A percentile compares a stretch with the other conserved stretches of the same genome.
Conservation (phyloP, 1,140 invertebrate genomes). For the Drosophila arizonae region DNA sequence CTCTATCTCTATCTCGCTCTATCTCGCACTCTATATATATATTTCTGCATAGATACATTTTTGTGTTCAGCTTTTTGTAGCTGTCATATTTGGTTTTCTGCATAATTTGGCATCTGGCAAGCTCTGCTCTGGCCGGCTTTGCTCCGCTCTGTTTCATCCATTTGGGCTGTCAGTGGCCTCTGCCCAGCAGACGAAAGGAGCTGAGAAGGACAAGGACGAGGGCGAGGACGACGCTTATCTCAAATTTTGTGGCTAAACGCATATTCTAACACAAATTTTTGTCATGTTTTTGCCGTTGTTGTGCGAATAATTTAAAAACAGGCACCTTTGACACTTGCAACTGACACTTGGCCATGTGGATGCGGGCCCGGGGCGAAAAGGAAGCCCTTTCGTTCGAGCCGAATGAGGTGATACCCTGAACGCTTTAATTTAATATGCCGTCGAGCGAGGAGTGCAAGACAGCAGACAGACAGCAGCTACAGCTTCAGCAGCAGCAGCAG, state of each 20-base stretch:
- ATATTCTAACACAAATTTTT: constrained; percentile 75
- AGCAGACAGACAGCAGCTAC: constrained; percentile 13
- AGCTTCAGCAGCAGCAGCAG: constrained; percentile 7
- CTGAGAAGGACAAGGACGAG: neutral
- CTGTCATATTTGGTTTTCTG: constrained; percentile 58
- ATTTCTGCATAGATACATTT: constrained; percentile 17
- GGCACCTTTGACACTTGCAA: constrained; percentile 80
- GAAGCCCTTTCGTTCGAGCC: constrained; percentile 6
- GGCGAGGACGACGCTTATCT: constrained; percentile 56
- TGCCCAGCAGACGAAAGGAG: neutral
- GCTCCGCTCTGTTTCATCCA: constrained; percentile 7
- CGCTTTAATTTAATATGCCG: constrained; percentile 80
- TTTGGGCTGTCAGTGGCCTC: neutral
- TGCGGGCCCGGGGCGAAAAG: constrained; percentile 5
- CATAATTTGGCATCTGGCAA: constrained; percentile 67
- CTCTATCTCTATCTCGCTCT: neutral
- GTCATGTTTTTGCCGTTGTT: constrained; percentile 65
- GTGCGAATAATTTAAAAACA: constrained; percentile 76
- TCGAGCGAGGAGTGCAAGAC: constrained; percentile 47
- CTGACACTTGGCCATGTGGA: constrained; percentile 61
- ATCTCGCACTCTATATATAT: neutral
- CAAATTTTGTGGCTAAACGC: constrained; percentile 69
- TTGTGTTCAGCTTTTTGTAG: constrained; percentile 9
- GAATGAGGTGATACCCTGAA: constrained; percentile 50
- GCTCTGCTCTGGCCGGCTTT: constrained; percentile 2